Evolutionary conservation across 2,113 vertebrate genomes (phyloP), one percentile per base, ranked within the genome.

Genomic region (Steatornis caripensis): DNA sequence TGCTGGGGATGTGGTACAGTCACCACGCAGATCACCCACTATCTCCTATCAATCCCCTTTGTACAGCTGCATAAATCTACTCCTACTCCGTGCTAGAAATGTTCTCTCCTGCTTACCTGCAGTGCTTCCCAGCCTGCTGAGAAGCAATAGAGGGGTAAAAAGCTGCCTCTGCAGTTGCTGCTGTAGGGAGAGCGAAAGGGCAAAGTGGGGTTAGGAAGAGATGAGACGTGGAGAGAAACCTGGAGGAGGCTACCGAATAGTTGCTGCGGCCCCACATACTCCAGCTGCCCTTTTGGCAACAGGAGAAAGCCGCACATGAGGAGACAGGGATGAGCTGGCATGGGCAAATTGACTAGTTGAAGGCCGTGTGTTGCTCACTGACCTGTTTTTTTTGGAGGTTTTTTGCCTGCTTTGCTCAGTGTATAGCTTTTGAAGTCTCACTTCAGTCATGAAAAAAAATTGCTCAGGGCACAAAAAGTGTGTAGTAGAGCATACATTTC

Each of bases 81-180:
- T 96, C 95, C 96, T 96, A 95, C 95, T 96, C 87, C 24, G 57
- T 84, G 74, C 84, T 93, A 60, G 94, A 96, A 95, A 87, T 65
- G 93, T 84, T 95, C 91, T 86, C 41, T 94, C 39, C 74, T 49
- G 87, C 61, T 95, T 75, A 97, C 93, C 93, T 94, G 87, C 77
- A 87, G 65, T 79, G 53, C 74, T 93, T 84, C 72, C 51, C 84
- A 91, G 93, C 83, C 84, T 84, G 74, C 74, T 78, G 65, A 77
- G 77, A 64, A 61, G 89, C 74, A 60, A 10, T 10, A 36, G 53
- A 71, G 65, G 36, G 62, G 55, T 13, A 3, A 54, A 45, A 72
- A 32, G 34, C 77, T 93, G 80, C 84, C 57, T 91, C 61, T 82
- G 69, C 0, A 0, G 61, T 81, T 78, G 57, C 64, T 89, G 8